Conservation (phyloP, 2,113 vertebrate genomes). For the Bostrychus sinensis region DNA sequence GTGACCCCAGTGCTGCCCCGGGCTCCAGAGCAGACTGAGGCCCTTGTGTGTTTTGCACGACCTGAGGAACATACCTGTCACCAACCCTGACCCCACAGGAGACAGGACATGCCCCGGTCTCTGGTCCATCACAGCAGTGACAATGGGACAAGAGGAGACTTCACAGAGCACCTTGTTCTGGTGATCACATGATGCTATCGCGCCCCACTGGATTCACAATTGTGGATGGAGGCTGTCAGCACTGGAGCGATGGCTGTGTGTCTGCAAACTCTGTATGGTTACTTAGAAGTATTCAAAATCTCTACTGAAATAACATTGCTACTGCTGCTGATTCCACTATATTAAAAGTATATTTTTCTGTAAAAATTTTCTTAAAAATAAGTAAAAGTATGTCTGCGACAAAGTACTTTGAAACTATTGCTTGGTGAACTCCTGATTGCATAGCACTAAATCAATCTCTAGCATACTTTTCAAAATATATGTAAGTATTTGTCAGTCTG, state of each 20-base stretch:
- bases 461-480: too few relatives aligned
- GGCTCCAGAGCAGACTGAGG: conserved; percentile 53
- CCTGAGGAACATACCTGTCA: conserved; percentile 67
- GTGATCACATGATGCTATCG: conserved; percentile 65
- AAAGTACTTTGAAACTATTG: too few relatives aligned
- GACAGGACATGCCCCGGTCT: conserved; percentile 55
- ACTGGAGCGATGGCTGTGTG: conserved; percentile 53
- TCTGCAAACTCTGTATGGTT: conserved; percentile 20
- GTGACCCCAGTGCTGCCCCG: conserved; percentile 57
- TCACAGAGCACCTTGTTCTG: conserved; percentile 67
- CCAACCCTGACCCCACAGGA: conserved; percentile 57
- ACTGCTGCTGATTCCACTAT: too few relatives aligned
- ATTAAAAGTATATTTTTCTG: too few relatives aligned
- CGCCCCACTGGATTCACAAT: conserved; percentile 63
- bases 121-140: conserved; percentile 50
- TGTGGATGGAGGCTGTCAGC: conserved; percentile 67
- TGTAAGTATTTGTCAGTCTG: too few relatives aligned
- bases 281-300: too few relatives aligned
- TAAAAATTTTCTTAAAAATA: too few relatives aligned
- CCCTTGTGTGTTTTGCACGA: conserved; percentile 61
- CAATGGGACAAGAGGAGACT: conserved; percentile 49
- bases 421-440: too few relatives aligned
- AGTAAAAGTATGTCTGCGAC: too few relatives aligned
- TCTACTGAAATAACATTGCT: too few relatives aligned
- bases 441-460: too few relatives aligned